Evolutionary conservation across 2,888 invertebrate genomes (phyloP).

Genomic region (Autographa pulchrina): DNA sequence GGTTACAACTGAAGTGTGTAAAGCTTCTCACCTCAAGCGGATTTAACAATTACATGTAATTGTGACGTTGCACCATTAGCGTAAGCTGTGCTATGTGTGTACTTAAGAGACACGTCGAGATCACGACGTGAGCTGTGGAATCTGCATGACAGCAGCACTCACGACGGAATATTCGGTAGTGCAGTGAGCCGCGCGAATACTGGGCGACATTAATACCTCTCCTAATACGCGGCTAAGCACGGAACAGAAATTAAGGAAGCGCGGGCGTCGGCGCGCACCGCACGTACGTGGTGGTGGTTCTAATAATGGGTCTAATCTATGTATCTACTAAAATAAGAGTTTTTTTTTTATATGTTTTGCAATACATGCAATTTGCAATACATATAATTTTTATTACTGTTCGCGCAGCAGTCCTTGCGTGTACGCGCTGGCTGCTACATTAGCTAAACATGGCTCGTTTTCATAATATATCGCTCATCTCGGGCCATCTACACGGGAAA

Average conservation of each 20-base stretch:
- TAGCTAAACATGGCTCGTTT: constrained; percentile 23
- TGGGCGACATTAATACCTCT: neutral
- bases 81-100: too few relatives aligned
- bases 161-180: neutral
- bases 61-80: too few relatives aligned
- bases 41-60: too few relatives aligned
- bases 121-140: neutral
- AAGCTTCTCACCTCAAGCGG: too few relatives aligned
- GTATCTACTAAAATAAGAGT: neutral
- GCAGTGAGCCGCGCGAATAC: neutral
- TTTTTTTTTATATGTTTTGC: neutral
- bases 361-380: too few relatives aligned
- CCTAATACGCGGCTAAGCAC: neutral
- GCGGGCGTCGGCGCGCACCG: neutral
- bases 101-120: too few relatives aligned
- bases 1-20: too few relatives aligned
- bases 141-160: neutral
- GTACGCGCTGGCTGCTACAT: constrained; percentile 3
- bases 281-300: too few relatives aligned
- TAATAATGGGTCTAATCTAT: too few relatives aligned
- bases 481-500: constrained; percentile 16
- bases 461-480: constrained; percentile 20
- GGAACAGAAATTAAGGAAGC: neutral
- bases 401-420: neutral
- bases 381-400: neutral